Base-by-base conservation (phyloP, 2,888 invertebrate genomes). In the Adelphocoris suturalis region DNA sequence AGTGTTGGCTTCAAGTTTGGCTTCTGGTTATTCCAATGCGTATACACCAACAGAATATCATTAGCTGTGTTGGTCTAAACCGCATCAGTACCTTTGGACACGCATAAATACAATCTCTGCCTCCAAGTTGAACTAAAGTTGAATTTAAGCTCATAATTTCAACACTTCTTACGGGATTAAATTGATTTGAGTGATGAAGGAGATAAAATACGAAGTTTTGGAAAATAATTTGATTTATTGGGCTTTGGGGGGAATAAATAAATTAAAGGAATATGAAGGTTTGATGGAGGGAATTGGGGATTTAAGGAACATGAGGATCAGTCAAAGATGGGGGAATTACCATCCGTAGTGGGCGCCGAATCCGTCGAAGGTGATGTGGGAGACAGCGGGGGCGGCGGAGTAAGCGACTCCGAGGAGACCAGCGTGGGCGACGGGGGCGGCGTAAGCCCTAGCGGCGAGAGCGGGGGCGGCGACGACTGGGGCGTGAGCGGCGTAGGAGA, bases 401-500 rank as follows among this genome's bases (percentile, higher is more conserved):
- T 92, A 92, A 68, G 92, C 92, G 86, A 92, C 92, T 88, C 92
- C 92, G 84, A 92, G 90, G 87, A 92, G 89, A 86, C 88, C 90
- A 78, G 88, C 89, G 89, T 87, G 88, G 88, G 91, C 89, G 85
- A 91, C 91, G 86, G 91, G 91, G 90, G 91, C 91, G 90, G 90
- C 91, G 91, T 90, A 89, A 90, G 92, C 90, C 23, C 90, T 88
- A 86, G 90, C 90, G 90, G 90, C 91, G 91, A 90, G 90, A 90
- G 92, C 90, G 85, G 91, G 91, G 78, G 90, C 90, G 81, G 92
- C 91, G 19, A 95, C 94, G 12, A 95, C 90, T 84, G 92, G 93
- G 89, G 93, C 93, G 91, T 92, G 92, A 80, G 92, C 92, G 16
- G 95, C 95, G 93, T 95, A 96, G 93, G 95, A 95, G 37, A 95